A percentile compares a stretch with the other conserved stretches of the same genome.
Evolutionary conservation across 2,888 invertebrate genomes (phyloP).

Genomic region (Kuschelorhynchus macadamiae): DNA sequence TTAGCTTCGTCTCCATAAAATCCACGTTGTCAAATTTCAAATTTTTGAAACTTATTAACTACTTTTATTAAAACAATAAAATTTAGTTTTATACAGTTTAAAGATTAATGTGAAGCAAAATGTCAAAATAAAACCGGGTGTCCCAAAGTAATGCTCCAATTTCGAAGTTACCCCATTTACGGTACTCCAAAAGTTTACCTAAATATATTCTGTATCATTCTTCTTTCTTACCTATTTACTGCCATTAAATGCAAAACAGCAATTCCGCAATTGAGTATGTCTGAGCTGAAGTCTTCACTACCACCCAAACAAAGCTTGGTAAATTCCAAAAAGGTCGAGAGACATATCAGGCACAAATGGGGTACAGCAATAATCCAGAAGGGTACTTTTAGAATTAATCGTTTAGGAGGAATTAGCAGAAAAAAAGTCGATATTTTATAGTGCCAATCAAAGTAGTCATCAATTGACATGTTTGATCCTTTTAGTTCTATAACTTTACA

Average conservation of each 20-base stretch:
- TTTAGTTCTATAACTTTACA: too few relatives aligned
- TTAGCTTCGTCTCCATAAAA: too few relatives aligned
- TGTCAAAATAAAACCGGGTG: too few relatives aligned
- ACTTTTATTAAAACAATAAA: too few relatives aligned
- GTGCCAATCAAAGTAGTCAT: constrained; percentile 21
- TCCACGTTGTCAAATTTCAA: too few relatives aligned
- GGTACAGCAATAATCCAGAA: constrained; percentile 29
- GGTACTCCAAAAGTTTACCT: too few relatives aligned
- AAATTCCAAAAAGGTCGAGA: constrained; percentile 18
- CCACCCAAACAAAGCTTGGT: constrained; percentile 6
- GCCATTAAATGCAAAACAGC: constrained; percentile 27
- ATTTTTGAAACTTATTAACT: too few relatives aligned
- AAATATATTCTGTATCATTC: too few relatives aligned
- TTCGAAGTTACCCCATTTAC: too few relatives aligned
- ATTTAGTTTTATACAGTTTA: too few relatives aligned
- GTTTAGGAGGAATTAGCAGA: constrained; percentile 35
- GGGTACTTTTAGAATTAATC: constrained; percentile 7
- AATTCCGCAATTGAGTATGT: constrained; percentile 31
- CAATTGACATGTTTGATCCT: not conserved
- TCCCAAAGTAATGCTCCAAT: too few relatives aligned
- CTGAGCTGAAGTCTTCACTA: constrained; percentile 24
- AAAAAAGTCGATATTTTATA: constrained; percentile 5
- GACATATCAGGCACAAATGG: constrained; percentile 20
- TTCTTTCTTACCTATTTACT: constrained; percentile 10
- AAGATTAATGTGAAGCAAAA: too few relatives aligned